Percentiles rank a stretch among this genome's conserved stretches.
Conservation (phyloP, 2,888 invertebrate genomes). For the Rhorus exstirpatorius region DNA sequence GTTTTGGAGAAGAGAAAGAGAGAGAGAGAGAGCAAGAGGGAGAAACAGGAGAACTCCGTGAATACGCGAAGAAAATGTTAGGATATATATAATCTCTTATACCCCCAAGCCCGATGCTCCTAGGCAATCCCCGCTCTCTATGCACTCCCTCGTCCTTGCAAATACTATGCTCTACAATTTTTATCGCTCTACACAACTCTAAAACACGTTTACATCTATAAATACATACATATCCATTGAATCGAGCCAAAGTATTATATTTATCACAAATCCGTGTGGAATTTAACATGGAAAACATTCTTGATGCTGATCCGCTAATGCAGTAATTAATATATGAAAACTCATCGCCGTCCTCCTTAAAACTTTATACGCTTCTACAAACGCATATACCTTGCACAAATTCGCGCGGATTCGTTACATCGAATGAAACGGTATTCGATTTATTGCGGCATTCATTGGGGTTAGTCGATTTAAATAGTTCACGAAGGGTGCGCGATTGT, state of each 20-base stretch:
- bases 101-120: neutral
- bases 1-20: conserved; percentile 49
- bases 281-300: neutral
- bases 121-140: neutral
- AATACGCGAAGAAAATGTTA: conserved; percentile 55
- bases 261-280: neutral
- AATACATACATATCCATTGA: conserved; percentile 7
- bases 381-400: neutral
- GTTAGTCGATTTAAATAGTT: conserved; percentile 52
- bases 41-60: conserved; percentile 10
- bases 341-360: neutral
- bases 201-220: neutral
- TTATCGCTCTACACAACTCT: neutral
- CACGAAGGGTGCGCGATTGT: conserved; percentile 44
- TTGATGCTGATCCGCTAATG: conserved; percentile 2
- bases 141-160: neutral
- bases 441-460: conserved; percentile 41
- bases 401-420: neutral
- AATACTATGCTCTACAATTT: neutral
- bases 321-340: neutral
- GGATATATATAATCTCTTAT: conserved; percentile 45
- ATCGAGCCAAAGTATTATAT: conserved; percentile 21
- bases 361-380: neutral
- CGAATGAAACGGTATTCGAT: conserved; percentile 35
- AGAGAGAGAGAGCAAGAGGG: conserved; percentile 3